Base-by-base conservation (phyloP, 2,113 vertebrate species). In the Leucosticte australis region DNA sequence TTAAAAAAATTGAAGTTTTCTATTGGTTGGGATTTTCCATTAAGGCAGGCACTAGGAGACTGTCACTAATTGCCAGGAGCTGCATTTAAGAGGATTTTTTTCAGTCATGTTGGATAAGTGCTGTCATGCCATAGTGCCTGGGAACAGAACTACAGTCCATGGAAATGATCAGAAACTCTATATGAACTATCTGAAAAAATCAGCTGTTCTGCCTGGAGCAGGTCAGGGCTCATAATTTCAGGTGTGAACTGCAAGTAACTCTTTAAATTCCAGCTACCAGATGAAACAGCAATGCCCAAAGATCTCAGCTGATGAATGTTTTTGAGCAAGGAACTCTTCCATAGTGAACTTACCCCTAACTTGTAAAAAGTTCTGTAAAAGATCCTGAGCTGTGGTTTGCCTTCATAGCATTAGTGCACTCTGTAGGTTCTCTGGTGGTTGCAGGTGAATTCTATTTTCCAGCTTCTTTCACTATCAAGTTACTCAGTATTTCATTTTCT, bases 321-420 rank as follows among this genome's bases (percentile, higher is more conserved):
- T 81, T 39, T 63, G 49, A 74, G 59, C 17, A 75, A 81, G 79
- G 21, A 57, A 15, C 80, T 70, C 17, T 77, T 83, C 70, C 47
- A 14, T 78, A 16, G 33, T 26, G 35, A 83, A 2, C 22, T 62
- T 26, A 89, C 23, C 35, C 30, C 35, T 59, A 8, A 10, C n/a
- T 55, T 10, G 7, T 56, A 11, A 86, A 74, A 35, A 42, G 31
- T 55, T 85, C 24, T 63, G 52, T 28, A 41, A 49, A 76, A 80
- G 50, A 56, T 77, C 53, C 46, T 63, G 10, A 81, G 11, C 41
- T 78, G 90, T 96, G 83, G 90, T 93, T 96, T 94, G 23, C 46
- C 68, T 88, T 94, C 90, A 95, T 93, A 96, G 94, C 94, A 94
- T 90, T 88, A 82, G 41, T 37, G 2, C 44, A 57, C 19, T 16